Conservation (phyloP, 1,140 invertebrate species). For the Achatina immaculata region DNA sequence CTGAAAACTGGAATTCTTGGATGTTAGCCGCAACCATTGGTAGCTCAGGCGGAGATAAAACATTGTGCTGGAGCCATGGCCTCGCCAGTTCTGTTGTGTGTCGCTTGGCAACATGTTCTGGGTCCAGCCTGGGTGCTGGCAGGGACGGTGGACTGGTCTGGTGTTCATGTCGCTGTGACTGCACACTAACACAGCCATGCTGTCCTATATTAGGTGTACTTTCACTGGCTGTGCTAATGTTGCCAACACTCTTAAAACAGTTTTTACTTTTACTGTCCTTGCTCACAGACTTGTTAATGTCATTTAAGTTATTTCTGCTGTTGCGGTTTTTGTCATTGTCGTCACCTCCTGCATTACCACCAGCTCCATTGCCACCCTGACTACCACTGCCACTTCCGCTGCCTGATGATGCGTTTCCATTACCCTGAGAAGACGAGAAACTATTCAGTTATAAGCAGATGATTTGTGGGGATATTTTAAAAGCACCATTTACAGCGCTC, state of each 20-base stretch:
- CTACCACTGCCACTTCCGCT: not conserved
- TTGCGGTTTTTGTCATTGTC: not conserved
- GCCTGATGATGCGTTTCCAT: not conserved
- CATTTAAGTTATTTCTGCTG: not conserved
- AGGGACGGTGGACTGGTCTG: not conserved
- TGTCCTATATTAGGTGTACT: not conserved
- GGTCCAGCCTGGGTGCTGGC: not conserved
- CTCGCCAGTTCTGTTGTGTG: not conserved
- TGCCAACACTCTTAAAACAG: not conserved
- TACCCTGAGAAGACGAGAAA: not conserved
- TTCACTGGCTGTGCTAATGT: not conserved
- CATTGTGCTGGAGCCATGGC: not conserved
- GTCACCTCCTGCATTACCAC: not conserved
- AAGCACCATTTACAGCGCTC: too few relatives aligned
- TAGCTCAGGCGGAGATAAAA: not conserved
- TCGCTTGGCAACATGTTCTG: not conserved
- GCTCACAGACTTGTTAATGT: not conserved
- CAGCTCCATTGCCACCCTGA: not conserved
- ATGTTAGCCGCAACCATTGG: not conserved
- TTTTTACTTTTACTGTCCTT: not conserved
- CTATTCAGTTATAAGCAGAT: too few relatives aligned
- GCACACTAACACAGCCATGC: not conserved
- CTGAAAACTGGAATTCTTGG: not conserved
- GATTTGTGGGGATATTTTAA: too few relatives aligned
- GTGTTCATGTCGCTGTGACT: too few relatives aligned